Evolutionary conservation across 2,888 invertebrate genomes (phyloP).

Genomic region (Saturnia pavonia): DNA sequence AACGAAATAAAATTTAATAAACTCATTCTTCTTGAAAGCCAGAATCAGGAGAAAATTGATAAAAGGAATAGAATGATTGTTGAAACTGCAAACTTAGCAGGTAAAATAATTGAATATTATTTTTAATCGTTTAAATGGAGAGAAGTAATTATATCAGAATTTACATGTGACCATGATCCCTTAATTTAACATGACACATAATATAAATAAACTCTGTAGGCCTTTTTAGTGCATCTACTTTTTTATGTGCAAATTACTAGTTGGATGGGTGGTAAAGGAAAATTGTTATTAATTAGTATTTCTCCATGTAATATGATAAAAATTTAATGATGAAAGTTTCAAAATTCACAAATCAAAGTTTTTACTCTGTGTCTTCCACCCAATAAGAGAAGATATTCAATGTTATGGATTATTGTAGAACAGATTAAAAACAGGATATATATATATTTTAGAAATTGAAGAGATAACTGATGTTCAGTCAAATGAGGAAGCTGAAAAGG

Average conservation of each 20-base stretch:
- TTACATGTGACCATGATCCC: background rate
- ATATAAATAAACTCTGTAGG: too few relatives aligned
- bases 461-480: constrained; percentile 51
- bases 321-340: too few relatives aligned
- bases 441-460: constrained; percentile 50
- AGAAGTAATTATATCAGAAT: too few relatives aligned
- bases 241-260: too few relatives aligned
- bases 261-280: too few relatives aligned
- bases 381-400: background rate
- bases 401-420: background rate
- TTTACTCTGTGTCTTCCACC: too few relatives aligned
- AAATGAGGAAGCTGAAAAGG: constrained; percentile 61
- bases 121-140: too few relatives aligned
- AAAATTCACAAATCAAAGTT: too few relatives aligned
- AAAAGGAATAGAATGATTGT: constrained; percentile 65
- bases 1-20: constrained; percentile 73
- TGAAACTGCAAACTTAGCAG: constrained; percentile 65
- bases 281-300: too few relatives aligned
- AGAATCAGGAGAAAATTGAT: constrained; percentile 73
- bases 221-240: too few relatives aligned
- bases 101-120: constrained; percentile 39
- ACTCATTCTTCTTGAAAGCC: constrained; percentile 66
- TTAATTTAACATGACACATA: too few relatives aligned
- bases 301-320: too few relatives aligned
- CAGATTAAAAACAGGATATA: background rate